Evolutionary conservation across 2,797 vertebrate genomes (phyloP), one percentile per base, ranked within the genome.

Genomic region (Oreortyx pictus): DNA sequence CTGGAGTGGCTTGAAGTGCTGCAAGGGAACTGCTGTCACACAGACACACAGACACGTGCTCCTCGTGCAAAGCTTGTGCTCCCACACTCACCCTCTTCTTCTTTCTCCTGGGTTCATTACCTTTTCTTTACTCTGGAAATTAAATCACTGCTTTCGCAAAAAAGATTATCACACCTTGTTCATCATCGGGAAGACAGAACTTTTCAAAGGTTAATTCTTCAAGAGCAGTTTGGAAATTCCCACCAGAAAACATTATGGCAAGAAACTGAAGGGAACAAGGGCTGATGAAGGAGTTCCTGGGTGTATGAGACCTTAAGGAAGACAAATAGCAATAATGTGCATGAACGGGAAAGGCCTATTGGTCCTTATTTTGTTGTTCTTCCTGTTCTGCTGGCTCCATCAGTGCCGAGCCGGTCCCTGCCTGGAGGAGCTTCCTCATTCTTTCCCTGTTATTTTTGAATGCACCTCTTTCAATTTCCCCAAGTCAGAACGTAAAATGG

Each of bases 391-490:
- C 92, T 88, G 70, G 87, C 76, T 91, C 46, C 71, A 91, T 79
- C 56, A 67, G 22, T 64, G 29, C 76, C 37, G 64, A 80, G 86
- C 52, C 15, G 2, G n/a, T 35, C 72, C 54, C 73, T 88, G 66
- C 87, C 91, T 86, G 57, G 56, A 89, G 82, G 54, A 93, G 67
- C 79, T 95, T 95, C 94, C 92, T 96, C 43, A 2, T 88, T 94
- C 92, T 88, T 92, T 66, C 85, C 31, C 20, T 4, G 17, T 66
- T 60, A 19, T n/a, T 66, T 77, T 86, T 89, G 70, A 78, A 75
- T 83, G 65, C 65, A 62, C 37, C 86, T 76, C 67, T 86, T 83
- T 67, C 68, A 61, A 47, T 47, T 88, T 78, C 68, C 67, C 76
- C 68, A 90, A 90, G 62, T 52, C 20, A n/a, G 43, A 82, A 81